Percentiles rank a stretch among this genome's conserved stretches.
phyloP scores from a whole-genome alignment of 1,140 invertebrate species.

The Oncopodura yosiiana region DNA sequence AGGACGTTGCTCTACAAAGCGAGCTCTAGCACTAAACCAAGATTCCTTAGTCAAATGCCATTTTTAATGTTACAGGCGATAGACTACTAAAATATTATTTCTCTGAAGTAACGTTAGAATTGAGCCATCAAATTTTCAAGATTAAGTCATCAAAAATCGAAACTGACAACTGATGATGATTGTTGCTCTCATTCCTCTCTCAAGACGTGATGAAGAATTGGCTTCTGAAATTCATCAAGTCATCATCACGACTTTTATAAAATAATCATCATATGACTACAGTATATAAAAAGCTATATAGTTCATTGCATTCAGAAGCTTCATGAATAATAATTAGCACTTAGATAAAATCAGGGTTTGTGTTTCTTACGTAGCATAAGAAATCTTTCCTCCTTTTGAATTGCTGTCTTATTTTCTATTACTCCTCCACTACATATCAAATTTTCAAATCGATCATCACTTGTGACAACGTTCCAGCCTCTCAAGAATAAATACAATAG shows the following conservation, averaged over 20 bases:
- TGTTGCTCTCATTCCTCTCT: conserved; percentile 9
- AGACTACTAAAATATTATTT: no score
- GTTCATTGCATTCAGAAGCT: conserved; percentile 9
- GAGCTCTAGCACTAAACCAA: no score
- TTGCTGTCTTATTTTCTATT: background rate
- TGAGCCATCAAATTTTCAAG: no score
- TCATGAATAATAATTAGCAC: conserved; percentile 16
- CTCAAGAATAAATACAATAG: no score
- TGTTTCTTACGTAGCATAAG: background rate
- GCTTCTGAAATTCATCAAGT: conserved; percentile 7
- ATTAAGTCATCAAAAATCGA: conserved; percentile 13
- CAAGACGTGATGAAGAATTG: conserved; percentile 10
- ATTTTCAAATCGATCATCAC: conserved; percentile 12
- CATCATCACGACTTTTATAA: conserved; percentile 3
- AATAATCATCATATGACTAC: background rate
- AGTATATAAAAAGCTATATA: no score
- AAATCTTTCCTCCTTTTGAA: conserved; percentile 2
- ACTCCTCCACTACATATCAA: no score
- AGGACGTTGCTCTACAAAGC: no score
- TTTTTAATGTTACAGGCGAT: no score
- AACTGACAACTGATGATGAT: no score
- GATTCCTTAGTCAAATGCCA: no score
- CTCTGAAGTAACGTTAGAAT: no score
- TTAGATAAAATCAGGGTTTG: conserved; percentile 10
- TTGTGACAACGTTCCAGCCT: conserved; percentile 1